Percentiles rank a stretch among this genome's conserved stretches.
phyloP scores from a whole-genome alignment of 2,888 invertebrate genomes.

The Dolichopus griseipennis region DNA sequence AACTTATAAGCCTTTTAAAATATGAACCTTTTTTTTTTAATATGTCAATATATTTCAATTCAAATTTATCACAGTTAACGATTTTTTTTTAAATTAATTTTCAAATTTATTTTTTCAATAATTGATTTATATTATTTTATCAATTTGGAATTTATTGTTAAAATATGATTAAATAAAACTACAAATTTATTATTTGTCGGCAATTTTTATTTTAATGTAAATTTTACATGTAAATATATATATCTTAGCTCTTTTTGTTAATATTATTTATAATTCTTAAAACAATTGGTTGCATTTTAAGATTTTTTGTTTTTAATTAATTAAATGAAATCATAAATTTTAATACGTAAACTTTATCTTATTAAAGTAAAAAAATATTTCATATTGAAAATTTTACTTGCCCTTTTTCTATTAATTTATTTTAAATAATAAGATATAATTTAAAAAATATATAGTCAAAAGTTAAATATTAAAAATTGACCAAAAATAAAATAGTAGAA shows the following conservation, averaged over 20 bases:
- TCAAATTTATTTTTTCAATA: no score
- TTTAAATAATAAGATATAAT: not conserved
- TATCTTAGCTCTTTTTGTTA: not conserved
- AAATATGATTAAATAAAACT: no score
- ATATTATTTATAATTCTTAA: not conserved
- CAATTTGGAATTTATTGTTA: no score
- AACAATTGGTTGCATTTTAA: not conserved
- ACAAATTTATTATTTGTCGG: no score
- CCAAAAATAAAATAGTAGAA: not conserved
- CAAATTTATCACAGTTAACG: no score
- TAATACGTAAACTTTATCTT: not conserved
- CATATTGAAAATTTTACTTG: not conserved
- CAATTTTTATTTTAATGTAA: not conserved
- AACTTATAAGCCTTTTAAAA: no score
- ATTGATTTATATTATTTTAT: no score
- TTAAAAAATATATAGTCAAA: not conserved
- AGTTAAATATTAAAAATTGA: not conserved
- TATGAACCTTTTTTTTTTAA: no score
- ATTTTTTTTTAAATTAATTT: no score
- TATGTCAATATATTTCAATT: no score
- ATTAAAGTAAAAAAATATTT: not conserved
- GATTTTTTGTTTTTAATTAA: not conserved
- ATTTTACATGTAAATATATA: constrained; percentile 5
- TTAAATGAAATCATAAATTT: not conserved
- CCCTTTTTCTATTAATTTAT: not conserved